Evolutionary conservation across 2,888 invertebrate species (phyloP).

Genomic region (Macrosoma leucophasiata): DNA sequence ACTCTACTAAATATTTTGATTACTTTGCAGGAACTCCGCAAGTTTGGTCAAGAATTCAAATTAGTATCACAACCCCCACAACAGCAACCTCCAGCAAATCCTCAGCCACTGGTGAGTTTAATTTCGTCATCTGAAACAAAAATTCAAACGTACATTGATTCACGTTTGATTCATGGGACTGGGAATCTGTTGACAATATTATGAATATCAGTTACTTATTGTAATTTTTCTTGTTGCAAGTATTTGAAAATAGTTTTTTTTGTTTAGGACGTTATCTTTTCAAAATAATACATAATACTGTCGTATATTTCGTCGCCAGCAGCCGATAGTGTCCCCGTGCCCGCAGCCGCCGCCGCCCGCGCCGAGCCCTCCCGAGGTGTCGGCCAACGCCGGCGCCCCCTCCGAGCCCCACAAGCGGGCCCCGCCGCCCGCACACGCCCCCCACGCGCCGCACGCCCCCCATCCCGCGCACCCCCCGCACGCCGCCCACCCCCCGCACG

Average conservation of each 20-base stretch:
- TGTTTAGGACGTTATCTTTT: no score
- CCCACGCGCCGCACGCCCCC: conserved; percentile 31
- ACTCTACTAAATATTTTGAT: no score
- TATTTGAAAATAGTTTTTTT: no score
- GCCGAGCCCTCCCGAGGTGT: conserved; percentile 57
- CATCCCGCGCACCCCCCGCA: conserved; percentile 30
- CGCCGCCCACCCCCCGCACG: conserved; percentile 31
- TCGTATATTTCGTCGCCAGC: no score
- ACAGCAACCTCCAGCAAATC: conserved; percentile 31
- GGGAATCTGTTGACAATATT: no score
- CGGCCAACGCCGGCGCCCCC: conserved; percentile 54
- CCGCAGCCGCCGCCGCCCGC: conserved; percentile 36
- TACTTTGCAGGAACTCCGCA: conserved; percentile 81
- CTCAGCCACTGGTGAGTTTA: conserved; percentile 22
- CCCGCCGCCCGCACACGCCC: conserved; percentile 31
- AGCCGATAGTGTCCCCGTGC: conserved; percentile 25
- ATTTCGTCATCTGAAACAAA: no score
- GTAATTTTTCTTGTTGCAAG: no score
- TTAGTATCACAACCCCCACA: conserved; percentile 50
- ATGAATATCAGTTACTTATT: no score
- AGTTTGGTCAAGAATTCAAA: conserved; percentile 89
- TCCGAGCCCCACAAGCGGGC: conserved; percentile 44
- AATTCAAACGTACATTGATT: no score
- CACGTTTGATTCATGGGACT: no score
- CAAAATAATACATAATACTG: no score